Evolutionary conservation across 2,888 invertebrate species (phyloP).

Genomic region (Abrostola tripartita): DNA sequence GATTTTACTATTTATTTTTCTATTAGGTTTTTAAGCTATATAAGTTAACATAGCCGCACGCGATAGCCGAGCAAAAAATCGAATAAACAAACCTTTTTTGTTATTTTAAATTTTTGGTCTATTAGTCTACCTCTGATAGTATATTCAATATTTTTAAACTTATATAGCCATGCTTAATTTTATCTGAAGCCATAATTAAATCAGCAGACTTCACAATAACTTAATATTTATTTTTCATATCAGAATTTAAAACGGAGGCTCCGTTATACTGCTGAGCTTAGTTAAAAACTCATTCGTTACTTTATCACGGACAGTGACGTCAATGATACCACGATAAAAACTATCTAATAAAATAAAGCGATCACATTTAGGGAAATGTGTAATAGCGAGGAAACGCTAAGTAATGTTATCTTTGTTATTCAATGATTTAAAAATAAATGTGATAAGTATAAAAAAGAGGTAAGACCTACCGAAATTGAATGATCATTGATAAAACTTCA

Average conservation of each 20-base stretch:
- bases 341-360: constrained; percentile 24
- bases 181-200: constrained; percentile 26
- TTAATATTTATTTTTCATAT: constrained; percentile 23
- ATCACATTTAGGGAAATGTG: constrained; percentile 31
- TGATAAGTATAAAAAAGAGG: no score
- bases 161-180: not conserved
- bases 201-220: constrained; percentile 5
- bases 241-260: constrained; percentile 30
- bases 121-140: not conserved
- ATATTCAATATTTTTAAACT: not conserved
- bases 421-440: no score
- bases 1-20: not conserved
- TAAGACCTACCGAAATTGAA: no score
- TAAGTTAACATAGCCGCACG: not conserved
- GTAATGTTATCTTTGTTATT: no score
- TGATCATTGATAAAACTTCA: constrained; percentile 15
- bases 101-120: not conserved
- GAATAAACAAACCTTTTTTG: constrained; percentile 4
- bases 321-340: constrained; percentile 48
- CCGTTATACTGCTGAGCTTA: constrained; percentile 36
- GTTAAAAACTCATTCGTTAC: constrained; percentile 43
- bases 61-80: not conserved
- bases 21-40: not conserved
- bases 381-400: constrained; percentile 1
- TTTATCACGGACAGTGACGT: constrained; percentile 49